Evolutionary conservation across 2,888 invertebrate genomes (phyloP).

Genomic region (Hydrotaea diabolus): DNA sequence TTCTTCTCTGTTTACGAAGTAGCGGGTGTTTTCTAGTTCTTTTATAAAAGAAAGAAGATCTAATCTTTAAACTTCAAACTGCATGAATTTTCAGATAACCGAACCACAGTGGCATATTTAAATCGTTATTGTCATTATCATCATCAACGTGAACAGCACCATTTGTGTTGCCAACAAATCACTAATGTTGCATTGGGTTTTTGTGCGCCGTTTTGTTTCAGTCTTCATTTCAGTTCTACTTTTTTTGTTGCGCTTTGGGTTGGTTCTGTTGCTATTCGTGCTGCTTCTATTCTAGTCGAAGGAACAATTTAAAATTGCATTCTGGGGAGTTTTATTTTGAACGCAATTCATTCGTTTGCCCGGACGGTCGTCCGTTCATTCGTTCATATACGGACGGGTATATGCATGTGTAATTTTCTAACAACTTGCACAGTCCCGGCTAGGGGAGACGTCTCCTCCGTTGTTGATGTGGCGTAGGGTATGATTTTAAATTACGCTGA

Average conservation of each 20-base stretch:
- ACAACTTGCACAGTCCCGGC: neutral
- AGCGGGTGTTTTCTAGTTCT: no score
- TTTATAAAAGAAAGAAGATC: no score
- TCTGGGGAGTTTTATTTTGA: slow-evolving; percentile 52
- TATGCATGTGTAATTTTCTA: slow-evolving; percentile 53
- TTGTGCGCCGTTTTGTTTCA: slow-evolving; percentile 19
- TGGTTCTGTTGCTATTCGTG: slow-evolving; percentile 15
- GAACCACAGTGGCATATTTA: slow-evolving; percentile 33
- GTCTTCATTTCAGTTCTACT: slow-evolving; percentile 11
- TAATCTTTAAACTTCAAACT: no score
- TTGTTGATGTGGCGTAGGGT: slow-evolving; percentile 33
- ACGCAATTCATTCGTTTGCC: slow-evolving; percentile 23
- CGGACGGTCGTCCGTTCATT: neutral
- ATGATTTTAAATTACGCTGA: slow-evolving; percentile 66
- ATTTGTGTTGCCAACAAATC: slow-evolving; percentile 61
- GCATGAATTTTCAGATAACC: no score
- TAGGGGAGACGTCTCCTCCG: neutral
- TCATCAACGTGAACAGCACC: slow-evolving; percentile 41
- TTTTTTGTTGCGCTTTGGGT: neutral
- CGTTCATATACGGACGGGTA: neutral
- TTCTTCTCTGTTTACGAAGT: no score
- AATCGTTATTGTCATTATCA: slow-evolving; percentile 53
- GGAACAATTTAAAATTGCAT: slow-evolving; percentile 63
- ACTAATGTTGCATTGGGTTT: slow-evolving; percentile 59
- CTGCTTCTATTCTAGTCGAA: slow-evolving; percentile 40